Base-by-base conservation (phyloP, 2,888 invertebrate species). In the Bembecia ichneumoniformis region DNA sequence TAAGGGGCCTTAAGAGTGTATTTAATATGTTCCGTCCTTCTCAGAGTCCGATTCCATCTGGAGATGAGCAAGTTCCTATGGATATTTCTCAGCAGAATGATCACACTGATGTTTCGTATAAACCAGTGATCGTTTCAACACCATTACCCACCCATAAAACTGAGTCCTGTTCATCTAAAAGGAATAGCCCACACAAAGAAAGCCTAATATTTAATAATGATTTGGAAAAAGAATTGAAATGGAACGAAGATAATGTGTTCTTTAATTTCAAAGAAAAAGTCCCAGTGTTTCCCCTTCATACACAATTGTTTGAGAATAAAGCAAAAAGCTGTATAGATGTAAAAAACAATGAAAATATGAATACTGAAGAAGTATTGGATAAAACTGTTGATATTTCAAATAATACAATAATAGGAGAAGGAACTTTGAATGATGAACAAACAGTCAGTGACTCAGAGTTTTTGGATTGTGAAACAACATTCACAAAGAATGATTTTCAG, bases 201-300 rank as follows among this genome's bases (percentile, higher is more conserved):
- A 79, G 79, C 55, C 58, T 86, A 45, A 67, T 71, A 7, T 87
- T 87, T 49, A 82, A 78, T 55, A 80, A 86, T 49, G 86, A 82
- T 56, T 63, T 87, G 17, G 82, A 84, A 55, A 82, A 68, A 52
- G 84, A 87, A 53, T 56, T 87, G 20, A 68, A 73, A 47, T 87
- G 87, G 87, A 81, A 80, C 58, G 80, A 86, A 67, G 86, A 87
- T 51, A 74, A 81, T 15, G 77, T 76, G 28, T 75, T 84, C 49
- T 55, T 79, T 44, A 82, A 83, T 47, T 80, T 75, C 47, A 62
- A 79, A 49, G 86, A 87, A 55, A 82, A 78, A 53, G 77, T 82
- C 44, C 83, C 86, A 1, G 66, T 80, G 50, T 83, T 52, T 72
- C 79, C 55, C 49, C 43, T 49, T 15, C 40, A 20, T 43, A 52